Evolutionary conservation across 2,888 invertebrate genomes (phyloP).

Genomic region (Melanchra persicariae): DNA sequence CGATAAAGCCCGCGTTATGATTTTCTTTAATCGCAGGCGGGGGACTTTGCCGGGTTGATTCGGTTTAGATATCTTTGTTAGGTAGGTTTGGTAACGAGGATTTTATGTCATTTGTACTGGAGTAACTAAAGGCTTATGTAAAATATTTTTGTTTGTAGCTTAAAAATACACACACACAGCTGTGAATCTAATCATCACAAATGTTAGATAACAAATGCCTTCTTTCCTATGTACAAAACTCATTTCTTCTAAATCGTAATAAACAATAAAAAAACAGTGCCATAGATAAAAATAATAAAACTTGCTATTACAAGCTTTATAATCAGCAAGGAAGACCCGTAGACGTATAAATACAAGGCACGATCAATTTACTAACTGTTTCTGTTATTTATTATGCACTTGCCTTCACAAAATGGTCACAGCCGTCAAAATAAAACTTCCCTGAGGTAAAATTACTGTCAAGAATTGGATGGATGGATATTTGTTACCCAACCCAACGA

Average conservation of each 20-base stretch:
- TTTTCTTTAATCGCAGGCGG: constrained; percentile 86
- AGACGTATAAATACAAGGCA: not conserved
- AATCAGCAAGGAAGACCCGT: not conserved
- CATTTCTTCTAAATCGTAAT: no score
- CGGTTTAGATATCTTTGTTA: constrained; percentile 72
- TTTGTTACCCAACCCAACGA: no score
- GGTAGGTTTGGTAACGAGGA: constrained; percentile 55
- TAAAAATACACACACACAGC: not conserved
- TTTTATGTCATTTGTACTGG: constrained; percentile 27
- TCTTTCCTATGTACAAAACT: no score
- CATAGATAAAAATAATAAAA: no score
- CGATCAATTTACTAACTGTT: not conserved
- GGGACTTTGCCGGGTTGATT: constrained; percentile 70
- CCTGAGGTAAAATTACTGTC: not conserved
- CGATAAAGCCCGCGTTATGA: constrained; percentile 85
- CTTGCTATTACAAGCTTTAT: not conserved
- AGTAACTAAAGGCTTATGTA: constrained; percentile 17
- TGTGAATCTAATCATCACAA: no score
- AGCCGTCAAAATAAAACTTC: not conserved
- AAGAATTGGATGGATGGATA: no score
- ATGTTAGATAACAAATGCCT: no score
- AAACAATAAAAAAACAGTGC: no score
- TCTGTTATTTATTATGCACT: no score
- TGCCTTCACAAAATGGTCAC: no score
- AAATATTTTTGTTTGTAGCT: not conserved